Evolutionary conservation across 2,797 vertebrate species (phyloP), one percentile per base, ranked within the genome.

Genomic region (Crypturellus tataupa): DNA sequence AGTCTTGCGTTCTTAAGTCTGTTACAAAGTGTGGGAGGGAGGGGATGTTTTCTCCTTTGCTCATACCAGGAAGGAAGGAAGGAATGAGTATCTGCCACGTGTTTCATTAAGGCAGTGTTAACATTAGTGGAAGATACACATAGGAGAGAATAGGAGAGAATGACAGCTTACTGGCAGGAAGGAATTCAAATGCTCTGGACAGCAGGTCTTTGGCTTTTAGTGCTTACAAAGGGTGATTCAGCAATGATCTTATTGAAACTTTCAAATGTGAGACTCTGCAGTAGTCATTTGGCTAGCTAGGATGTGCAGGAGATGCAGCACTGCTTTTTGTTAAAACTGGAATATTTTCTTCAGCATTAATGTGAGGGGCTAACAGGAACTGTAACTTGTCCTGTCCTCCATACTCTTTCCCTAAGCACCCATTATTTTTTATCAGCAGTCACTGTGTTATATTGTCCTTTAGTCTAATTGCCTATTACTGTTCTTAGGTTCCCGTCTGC

Each of bases 1-100:
- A 78, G 47, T 90, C 94, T 79, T 91, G 67, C 82, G 92, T 95
- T 93, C 91, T 91, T 93, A 84, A 94, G 73, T 89, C 80, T 93
- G 77, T 58, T 94, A 70, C 85, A 90, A 93, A 94, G 81, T 40
- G 94, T 94, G 90, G 95, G 90, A 91, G 92, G 94, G 90, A 95
- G 92, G 93, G 80, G 84, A 81, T 94, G 91, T 94, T 79, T 93
- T 73, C 85, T 81, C 53, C 67, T 89, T 90, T 85, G 70, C 90
- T 95, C 85, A 56, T 87, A 87, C 63, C 70, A 77, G 80, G 89
- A 95, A 93, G 87, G 76, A 93, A 92, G 92, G 76, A 47, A 69
- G 95, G 86, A 95, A 93, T 94, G 85, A 94, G 47, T 78, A 91
- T 94, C 89, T 93, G 87, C 85, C 90, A 83, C 3, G 55, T 85